phyloP scores from a whole-genome alignment of 2,113 vertebrate species.

The Barbus barbus region DNA sequence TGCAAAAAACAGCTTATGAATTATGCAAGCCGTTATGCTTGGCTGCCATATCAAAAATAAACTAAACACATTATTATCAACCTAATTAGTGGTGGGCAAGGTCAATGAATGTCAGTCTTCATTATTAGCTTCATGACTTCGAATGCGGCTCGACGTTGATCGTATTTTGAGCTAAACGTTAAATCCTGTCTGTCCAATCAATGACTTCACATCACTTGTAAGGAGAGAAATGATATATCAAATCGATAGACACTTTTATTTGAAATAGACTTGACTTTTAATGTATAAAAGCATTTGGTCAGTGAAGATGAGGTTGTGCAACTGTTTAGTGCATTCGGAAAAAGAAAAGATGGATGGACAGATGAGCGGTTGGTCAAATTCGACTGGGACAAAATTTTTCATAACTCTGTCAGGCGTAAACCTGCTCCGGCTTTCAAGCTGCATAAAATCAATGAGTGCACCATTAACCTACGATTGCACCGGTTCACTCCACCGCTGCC shows the following conservation, averaged over 20 bases:
- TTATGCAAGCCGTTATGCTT: slow-evolving; percentile 32
- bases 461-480: slow-evolving; percentile 39
- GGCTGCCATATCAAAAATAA: slow-evolving; percentile 18
- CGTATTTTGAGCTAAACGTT: not conserved
- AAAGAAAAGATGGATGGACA: slow-evolving; percentile 26
- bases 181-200: not conserved
- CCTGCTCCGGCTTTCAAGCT: slow-evolving; percentile 67
- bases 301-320: no score
- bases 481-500: not conserved
- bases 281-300: not conserved
- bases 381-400: slow-evolving; percentile 72
- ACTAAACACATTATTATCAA: slow-evolving; percentile 10
- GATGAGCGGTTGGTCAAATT: slow-evolving; percentile 59
- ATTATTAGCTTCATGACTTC: slow-evolving; percentile 5
- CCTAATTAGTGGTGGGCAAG: slow-evolving; percentile 8
- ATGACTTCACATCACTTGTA: no score
- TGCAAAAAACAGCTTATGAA: slow-evolving; percentile 26
- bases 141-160: not conserved
- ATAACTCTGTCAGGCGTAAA: slow-evolving; percentile 66
- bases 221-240: no score
- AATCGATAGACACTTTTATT: not conserved
- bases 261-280: not conserved
- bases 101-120: slow-evolving; percentile 5
- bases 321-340: not conserved
- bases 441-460: slow-evolving; percentile 71